Conservation (phyloP, 2,888 invertebrate species). For the Petrophora chlorosata region DNA sequence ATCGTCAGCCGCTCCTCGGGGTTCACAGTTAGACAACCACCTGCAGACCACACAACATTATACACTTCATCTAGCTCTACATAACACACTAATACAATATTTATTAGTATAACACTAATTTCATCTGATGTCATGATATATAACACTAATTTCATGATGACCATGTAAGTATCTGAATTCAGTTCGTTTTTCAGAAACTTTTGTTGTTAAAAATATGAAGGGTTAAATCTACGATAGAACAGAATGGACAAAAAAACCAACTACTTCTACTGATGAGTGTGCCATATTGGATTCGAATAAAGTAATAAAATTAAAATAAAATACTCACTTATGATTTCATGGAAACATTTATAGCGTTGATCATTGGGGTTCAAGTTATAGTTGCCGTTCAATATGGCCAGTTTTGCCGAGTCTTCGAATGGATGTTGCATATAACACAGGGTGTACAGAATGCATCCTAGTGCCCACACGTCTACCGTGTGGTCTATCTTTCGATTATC, state of each 20-base stretch:
- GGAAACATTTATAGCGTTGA: constrained; percentile 91
- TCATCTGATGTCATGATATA: background rate
- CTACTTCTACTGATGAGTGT: background rate
- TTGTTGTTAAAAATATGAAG: no score
- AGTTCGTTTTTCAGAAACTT: no score
- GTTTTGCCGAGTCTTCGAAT: constrained; percentile 97
- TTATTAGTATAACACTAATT: background rate
- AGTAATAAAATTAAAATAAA: no score
- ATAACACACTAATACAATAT: background rate
- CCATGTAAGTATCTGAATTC: no score
- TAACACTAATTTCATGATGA: no score
- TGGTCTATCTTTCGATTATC: constrained; percentile 96
- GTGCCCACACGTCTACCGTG: constrained; percentile 97
- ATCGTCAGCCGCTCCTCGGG: constrained; percentile 92
- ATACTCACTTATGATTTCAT: constrained; percentile 93
- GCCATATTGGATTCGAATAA: no score
- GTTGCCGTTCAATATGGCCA: constrained; percentile 98
- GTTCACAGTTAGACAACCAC: constrained; percentile 91
- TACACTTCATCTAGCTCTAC: constrained; percentile 4
- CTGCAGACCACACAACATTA: constrained; percentile 68
- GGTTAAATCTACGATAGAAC: no score
- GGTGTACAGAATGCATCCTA: constrained; percentile 97
- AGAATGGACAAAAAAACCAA: background rate
- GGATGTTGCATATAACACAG: constrained; percentile 97
- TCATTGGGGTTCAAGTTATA: constrained; percentile 93